Base-by-base conservation (phyloP, 2,113 vertebrate genomes). In the Mustela lutreola region DNA sequence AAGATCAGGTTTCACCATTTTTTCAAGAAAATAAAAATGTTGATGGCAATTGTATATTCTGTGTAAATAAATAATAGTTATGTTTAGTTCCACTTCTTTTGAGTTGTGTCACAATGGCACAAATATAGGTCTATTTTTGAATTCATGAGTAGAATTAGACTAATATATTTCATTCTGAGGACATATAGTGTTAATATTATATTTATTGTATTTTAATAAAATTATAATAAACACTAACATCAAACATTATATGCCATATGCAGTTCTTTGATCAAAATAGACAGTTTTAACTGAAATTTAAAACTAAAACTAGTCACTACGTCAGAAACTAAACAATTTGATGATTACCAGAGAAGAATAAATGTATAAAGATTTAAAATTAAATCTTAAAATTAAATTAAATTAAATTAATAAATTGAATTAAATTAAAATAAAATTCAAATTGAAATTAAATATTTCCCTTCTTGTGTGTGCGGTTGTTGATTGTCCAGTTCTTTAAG, bases 11-110 rank as follows among this genome's bases (percentile, higher is more conserved):
- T 67, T 87, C 50, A 78, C 8, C 33, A 50, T 42, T 81, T 91
- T 1, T 11, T 84, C 88, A 96, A 87, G 63, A 53, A 95, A 98
- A 42, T 11, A 60, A 82, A 94, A 97, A 90, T 67, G 79, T 70
- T 78, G 50, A 94, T 92, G 56, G 50, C 21, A 89, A n/a, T 78
- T 92, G 70, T 45, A 48, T 56, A 94, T 11, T 50, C 12, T 45
- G 70, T 53, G 0, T 93, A 45, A 81, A 53, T 85, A 73, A 84
- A 82, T 87, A 89, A 97, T 60, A 96, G 83, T 70, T 76, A 1
- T 2, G 21, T 89, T 97, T 42, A 28, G 71, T 93, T 36, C 4
- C 26, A 85, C 96, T 96, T 89, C 45, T 97, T 92, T 48, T 58
- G 5, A 75, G 5, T 82, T 48, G 89, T 21, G n/a, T 18, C n/a